Conservation (phyloP, 2,888 invertebrate genomes). For the Melieria picta region DNA sequence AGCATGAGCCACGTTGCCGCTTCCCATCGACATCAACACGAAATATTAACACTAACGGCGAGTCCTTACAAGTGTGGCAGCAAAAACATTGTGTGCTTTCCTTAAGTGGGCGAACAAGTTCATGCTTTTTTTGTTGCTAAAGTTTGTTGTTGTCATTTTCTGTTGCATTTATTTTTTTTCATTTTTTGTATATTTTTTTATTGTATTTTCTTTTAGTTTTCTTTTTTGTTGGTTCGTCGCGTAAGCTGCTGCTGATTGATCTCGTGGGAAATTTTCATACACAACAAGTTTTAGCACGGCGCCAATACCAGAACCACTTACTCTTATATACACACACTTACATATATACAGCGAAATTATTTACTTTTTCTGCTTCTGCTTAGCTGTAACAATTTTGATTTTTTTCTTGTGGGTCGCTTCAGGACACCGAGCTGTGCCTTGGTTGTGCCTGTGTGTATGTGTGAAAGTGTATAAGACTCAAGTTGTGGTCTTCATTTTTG, state of each 20-base stretch:
- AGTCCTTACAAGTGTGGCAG: too few species aligned
- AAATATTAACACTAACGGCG: too few species aligned
- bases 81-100: too few species aligned
- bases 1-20: too few species aligned
- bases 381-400: neutral
- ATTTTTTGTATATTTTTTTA: neutral
- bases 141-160: neutral
- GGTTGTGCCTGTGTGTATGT: too few species aligned
- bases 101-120: neutral
- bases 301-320: neutral
- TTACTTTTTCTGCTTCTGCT: neutral
- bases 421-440: too few species aligned
- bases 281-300: constrained; percentile 7
- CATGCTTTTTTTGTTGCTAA: neutral
- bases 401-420: neutral
- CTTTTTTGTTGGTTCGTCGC: neutral
- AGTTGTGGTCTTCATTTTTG: constrained; percentile 37
- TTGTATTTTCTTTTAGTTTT: neutral
- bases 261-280: constrained; percentile 56
- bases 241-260: constrained; percentile 56
- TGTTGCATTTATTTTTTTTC: neutral
- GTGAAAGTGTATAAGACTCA: too few species aligned
- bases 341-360: neutral
- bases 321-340: neutral
- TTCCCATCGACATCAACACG: too few species aligned